A percentile compares a stretch with the other conserved stretches of the same genome.
These are phyloP conservation scores for Drosophila oshimai DNA, from an alignment of 1,140 invertebrate species.

Conservation along the genomic window DNA sequence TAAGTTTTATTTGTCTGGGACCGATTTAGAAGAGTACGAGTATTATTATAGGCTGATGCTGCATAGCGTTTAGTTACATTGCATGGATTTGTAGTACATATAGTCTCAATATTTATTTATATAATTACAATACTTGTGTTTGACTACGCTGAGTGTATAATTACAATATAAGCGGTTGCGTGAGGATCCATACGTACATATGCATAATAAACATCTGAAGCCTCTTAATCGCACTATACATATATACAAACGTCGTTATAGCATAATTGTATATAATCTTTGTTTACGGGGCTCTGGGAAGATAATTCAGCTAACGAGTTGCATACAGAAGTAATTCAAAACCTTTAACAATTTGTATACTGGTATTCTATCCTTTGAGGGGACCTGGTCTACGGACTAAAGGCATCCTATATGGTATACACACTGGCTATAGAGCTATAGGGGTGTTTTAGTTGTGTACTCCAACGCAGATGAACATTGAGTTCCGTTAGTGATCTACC, in stretches of 20 bases:
- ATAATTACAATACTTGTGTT: conserved; percentile 67
- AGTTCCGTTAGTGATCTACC: conserved; percentile 29
- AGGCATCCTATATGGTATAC: conserved; percentile 45
- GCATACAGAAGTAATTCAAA: conserved; percentile 41
- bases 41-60: conserved; percentile 22
- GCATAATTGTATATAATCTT: conserved; percentile 20
- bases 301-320: conserved; percentile 57
- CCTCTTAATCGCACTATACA: conserved; percentile 41
- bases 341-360: conserved; percentile 59
- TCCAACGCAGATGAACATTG: conserved; percentile 29
- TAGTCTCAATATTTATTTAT: conserved; percentile 55
- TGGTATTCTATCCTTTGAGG: not conserved
- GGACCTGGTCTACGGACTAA: conserved; percentile 22
- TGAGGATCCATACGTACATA: conserved; percentile 40
- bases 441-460: not conserved
- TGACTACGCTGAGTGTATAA: conserved; percentile 40
- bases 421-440: conserved; percentile 24
- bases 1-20: conserved; percentile 60
- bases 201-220: conserved; percentile 42
- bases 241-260: conserved; percentile 36
- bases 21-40: conserved; percentile 34
- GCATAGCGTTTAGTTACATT: conserved; percentile 15
- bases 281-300: conserved; percentile 12
- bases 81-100: conserved; percentile 35
- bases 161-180: conserved; percentile 58